Base-by-base conservation (phyloP, 2,888 invertebrate genomes). In the Nebria brevicollis region DNA sequence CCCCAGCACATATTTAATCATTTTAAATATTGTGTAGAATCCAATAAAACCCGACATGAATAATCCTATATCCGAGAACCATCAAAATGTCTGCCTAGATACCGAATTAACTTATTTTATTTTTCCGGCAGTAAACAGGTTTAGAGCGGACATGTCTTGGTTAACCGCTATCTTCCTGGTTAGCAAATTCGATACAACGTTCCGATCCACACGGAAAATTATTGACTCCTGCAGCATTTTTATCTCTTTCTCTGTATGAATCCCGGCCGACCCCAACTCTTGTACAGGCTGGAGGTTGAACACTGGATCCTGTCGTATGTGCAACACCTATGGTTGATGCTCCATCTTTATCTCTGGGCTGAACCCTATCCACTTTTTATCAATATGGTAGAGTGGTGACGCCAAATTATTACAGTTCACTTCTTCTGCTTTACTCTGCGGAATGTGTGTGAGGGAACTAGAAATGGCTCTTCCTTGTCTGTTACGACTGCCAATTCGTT, bases 271-370 rank as follows among this genome's bases (percentile, higher is more conserved):
- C n/a, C n/a, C n/a, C n/a, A n/a, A n/a, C n/a, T n/a, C n/a, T n/a
- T n/a, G n/a, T n/a, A n/a, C 6, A 4, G 4, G 6, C 66, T 7
- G 11, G 20, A 7, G 4, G 5, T 66, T 66, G 66, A 7, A 66
- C 20, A 6, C n/a, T n/a, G n/a, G n/a, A n/a, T 66, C 76, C 41
- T 11, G 77, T 15, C 5, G 74, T 80, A 43, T 77, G 77, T 82
- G 74, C 20, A 54, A 2, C 80, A 65, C 72, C 75, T 41, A 13
- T n/a, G 72, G 26, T 79, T 13, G 15, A 79, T 75, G 10, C 72
- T 76, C 13, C 26, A 11, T 43, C 8, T 43, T 5, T 43, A 43
- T 43, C 66, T 81, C 74, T 6, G 66, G 20, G 15, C 73, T n/a
- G n/a, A n/a, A n/a, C n/a, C n/a, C n/a, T n/a, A n/a, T n/a, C n/a